phyloP scores from a whole-genome alignment of 2,797 vertebrate genomes.

The Bufotes viridis region DNA sequence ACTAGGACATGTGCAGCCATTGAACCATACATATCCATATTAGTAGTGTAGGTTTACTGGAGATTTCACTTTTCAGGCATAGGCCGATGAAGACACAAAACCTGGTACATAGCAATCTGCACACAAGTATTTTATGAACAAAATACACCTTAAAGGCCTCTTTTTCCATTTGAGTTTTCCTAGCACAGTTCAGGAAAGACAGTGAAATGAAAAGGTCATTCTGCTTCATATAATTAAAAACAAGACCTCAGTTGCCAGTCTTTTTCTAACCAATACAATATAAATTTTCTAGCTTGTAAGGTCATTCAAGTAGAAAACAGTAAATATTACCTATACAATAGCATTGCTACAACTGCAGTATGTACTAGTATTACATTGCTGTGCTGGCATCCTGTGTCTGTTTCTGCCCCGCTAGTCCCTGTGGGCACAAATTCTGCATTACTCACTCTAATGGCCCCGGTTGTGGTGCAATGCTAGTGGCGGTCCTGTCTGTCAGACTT shows the following conservation, averaged over 20 bases:
- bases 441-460: no score
- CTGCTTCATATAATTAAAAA: conserved; percentile 39
- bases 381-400: no score
- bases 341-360: not conserved
- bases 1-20: not conserved
- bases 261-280: not conserved
- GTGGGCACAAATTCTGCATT: no score
- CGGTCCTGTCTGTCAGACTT: no score
- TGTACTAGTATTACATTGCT: no score
- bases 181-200: not conserved
- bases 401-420: no score
- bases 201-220: conserved; percentile 37
- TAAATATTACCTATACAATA: conserved; percentile 13
- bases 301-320: not conserved
- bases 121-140: not conserved
- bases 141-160: not conserved
- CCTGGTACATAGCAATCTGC: not conserved
- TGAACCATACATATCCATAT: not conserved
- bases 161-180: not conserved
- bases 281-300: not conserved
- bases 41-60: not conserved
- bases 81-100: not conserved
- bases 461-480: no score
- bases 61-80: not conserved
- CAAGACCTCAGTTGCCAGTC: conserved; percentile 3